A percentile compares a stretch with the other conserved stretches of the same genome.
phyloP scores from a whole-genome alignment of 2,888 invertebrate species.

The Orthosia gracilis region DNA sequence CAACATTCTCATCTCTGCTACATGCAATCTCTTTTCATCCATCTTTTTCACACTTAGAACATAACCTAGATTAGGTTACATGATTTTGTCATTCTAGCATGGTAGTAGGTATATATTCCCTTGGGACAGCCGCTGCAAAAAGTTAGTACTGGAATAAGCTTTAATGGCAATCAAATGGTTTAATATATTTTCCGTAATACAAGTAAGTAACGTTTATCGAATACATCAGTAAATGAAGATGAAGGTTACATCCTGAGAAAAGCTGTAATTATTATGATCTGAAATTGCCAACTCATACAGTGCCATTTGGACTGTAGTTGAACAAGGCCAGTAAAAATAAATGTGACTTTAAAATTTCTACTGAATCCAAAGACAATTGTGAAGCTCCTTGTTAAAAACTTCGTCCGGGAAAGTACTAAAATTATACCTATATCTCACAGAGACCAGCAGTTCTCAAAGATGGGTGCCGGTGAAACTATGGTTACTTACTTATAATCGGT shows the following conservation, averaged over 20 bases:
- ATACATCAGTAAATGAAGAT: too few species aligned
- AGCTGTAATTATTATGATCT: neutral
- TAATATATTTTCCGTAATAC: too few species aligned
- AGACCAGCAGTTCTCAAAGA: neutral
- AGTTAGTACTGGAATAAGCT: too few species aligned
- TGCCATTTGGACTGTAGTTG: neutral
- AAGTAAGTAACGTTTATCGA: too few species aligned
- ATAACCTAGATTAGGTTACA: too few species aligned
- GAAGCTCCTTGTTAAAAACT: conserved; percentile 43
- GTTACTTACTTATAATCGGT: fast-evolving
- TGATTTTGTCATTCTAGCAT: too few species aligned
- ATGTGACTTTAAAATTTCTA: conserved; percentile 14
- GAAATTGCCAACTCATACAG: neutral
- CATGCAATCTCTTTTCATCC: too few species aligned
- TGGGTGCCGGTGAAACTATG: neutral
- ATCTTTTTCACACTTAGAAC: too few species aligned
- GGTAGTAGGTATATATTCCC: too few species aligned
- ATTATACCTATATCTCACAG: neutral
- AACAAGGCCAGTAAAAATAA: conserved; percentile 5
- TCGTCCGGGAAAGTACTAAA: conserved; percentile 3
- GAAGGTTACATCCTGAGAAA: neutral
- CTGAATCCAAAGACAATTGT: conserved; percentile 10
- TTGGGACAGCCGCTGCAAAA: too few species aligned
- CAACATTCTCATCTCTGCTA: too few species aligned
- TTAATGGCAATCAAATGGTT: too few species aligned